Conservation (phyloP, 2,113 vertebrate species). For the Lanius collurio region DNA sequence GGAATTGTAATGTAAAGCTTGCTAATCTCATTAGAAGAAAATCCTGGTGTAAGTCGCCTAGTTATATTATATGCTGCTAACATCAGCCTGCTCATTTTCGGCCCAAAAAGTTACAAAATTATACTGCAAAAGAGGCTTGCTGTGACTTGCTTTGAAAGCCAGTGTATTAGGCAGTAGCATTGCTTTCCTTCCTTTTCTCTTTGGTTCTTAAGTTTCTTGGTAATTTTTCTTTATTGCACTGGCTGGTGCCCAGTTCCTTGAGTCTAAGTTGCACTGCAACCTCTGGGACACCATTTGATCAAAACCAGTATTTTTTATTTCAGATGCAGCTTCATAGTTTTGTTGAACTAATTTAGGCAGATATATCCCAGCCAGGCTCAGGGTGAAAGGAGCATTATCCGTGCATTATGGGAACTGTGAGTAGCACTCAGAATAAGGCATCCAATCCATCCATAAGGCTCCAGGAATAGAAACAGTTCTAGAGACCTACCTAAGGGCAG, state of each 20-base stretch:
- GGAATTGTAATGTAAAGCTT: background rate
- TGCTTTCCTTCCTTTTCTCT: background rate
- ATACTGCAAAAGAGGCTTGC: background rate
- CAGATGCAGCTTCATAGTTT: background rate
- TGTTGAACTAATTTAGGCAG: background rate
- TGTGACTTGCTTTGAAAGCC: background rate
- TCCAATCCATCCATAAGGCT: background rate
- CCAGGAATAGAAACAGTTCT: background rate
- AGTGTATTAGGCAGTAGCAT: background rate
- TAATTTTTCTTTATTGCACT: background rate
- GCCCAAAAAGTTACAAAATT: background rate
- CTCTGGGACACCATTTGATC: background rate
- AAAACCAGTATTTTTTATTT: background rate
- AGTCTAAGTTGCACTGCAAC: background rate
- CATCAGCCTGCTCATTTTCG: background rate
- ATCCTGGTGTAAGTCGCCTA: background rate
- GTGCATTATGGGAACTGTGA: fast-evolving
- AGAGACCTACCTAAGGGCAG: background rate
- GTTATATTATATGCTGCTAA: background rate
- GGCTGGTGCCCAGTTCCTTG: background rate
- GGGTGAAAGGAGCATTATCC: background rate
- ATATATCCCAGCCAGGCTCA: background rate
- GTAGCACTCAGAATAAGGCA: background rate
- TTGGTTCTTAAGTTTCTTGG: background rate
- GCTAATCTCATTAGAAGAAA: conserved; percentile 20